phyloP scores from a whole-genome alignment of 2,888 invertebrate genomes.

The Lysandra bellargus region DNA sequence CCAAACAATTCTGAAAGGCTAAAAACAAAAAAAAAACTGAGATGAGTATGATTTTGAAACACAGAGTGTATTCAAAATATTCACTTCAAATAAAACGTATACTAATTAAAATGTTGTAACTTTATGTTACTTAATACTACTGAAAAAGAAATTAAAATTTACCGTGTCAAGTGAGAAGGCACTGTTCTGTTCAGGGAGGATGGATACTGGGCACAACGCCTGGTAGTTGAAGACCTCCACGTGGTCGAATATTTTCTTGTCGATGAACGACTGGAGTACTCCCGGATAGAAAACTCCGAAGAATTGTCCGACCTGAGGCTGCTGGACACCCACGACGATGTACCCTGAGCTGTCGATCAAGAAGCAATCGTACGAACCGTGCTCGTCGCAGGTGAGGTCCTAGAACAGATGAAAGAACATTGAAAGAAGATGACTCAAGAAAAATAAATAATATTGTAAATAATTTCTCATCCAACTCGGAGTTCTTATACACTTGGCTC shows the following conservation, averaged over 20 bases:
- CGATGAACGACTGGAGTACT: constrained; percentile 87
- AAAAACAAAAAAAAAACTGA: constrained; percentile 38
- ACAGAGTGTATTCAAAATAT: not conserved
- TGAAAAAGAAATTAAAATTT: constrained; percentile 23
- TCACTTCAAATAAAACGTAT: no score
- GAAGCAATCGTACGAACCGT: constrained; percentile 86
- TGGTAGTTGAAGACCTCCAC: constrained; percentile 93
- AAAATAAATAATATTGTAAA: no score
- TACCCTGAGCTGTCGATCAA: constrained; percentile 96
- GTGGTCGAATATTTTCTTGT: constrained; percentile 85
- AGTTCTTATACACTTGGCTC: no score
- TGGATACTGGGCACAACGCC: constrained; percentile 82
- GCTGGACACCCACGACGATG: constrained; percentile 85
- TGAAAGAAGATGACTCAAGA: not conserved
- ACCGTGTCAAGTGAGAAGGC: constrained; percentile 62
- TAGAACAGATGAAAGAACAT: constrained; percentile 40
- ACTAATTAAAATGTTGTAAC: no score
- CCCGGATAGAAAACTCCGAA: constrained; percentile 91
- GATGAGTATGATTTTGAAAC: not conserved
- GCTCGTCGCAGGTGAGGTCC: constrained; percentile 73
- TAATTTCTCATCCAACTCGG: no score
- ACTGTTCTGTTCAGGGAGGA: constrained; percentile 48
- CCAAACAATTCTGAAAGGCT: constrained; percentile 62
- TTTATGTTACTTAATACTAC: no score
- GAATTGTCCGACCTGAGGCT: constrained; percentile 88